A percentile compares a stretch with the other conserved stretches of the same genome.
phyloP scores from a whole-genome alignment of 2,797 vertebrate species.

The Dendrocincla tyrannina region DNA sequence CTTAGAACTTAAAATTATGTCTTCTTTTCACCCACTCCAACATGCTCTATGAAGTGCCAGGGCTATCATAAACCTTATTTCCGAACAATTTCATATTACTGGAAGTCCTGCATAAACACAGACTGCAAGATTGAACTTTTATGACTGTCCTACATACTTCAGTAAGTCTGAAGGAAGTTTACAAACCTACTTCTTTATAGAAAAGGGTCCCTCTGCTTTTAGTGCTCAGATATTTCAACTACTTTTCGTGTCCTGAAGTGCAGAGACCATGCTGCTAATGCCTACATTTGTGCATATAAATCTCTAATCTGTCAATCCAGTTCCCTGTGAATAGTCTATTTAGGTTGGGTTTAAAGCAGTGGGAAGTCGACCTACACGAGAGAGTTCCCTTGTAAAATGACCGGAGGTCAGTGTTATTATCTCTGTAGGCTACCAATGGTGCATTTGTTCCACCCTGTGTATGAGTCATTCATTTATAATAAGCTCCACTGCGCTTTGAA shows the following conservation, averaged over 20 bases:
- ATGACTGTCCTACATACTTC: neutral
- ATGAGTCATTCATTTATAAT: constrained; percentile 57
- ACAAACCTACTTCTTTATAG: neutral
- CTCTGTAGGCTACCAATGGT: constrained; percentile 44
- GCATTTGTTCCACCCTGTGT: constrained; percentile 54
- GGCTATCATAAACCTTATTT: neutral
- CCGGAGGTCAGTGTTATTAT: constrained; percentile 63
- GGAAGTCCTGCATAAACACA: neutral
- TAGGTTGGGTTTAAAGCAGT: constrained; percentile 58
- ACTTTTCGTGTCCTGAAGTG: neutral
- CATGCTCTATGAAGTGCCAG: neutral
- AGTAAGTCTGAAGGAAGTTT: neutral
- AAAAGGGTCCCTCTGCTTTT: neutral
- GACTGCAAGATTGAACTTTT: neutral
- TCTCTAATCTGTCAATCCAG: constrained; percentile 31
- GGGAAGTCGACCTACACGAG: constrained; percentile 56
- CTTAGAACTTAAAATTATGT: neutral
- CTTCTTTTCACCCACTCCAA: neutral
- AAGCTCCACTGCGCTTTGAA: constrained; percentile 33
- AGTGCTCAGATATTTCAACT: neutral
- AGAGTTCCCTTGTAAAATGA: constrained; percentile 52
- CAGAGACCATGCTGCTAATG: constrained; percentile 22
- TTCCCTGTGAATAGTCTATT: constrained; percentile 41
- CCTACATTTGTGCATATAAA: constrained; percentile 44
- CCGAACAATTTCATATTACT: neutral